Evolutionary conservation across 2,888 invertebrate species (phyloP).

Genomic region (Trachelus troglodyta): DNA sequence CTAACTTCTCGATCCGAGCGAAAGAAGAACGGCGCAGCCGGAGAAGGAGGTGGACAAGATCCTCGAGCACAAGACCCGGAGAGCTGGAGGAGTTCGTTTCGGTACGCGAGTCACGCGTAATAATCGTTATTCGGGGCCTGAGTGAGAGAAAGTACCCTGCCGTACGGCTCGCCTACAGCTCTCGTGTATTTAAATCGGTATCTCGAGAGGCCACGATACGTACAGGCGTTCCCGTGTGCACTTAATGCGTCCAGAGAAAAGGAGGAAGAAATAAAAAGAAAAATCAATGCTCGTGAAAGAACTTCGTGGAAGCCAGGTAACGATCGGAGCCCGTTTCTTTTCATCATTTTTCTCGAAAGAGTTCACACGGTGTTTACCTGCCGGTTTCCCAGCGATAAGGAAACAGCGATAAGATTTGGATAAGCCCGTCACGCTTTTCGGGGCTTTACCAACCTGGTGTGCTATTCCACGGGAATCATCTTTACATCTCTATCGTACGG

Average conservation of each 20-base stretch:
- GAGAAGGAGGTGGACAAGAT: neutral
- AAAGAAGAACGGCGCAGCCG: neutral
- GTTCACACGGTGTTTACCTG: neutral
- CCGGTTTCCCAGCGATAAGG: neutral
- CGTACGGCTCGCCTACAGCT: slow-evolving; percentile 2
- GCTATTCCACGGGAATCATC: neutral
- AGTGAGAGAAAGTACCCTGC: slow-evolving; percentile 51
- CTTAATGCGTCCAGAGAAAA: neutral
- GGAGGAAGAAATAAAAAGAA: neutral
- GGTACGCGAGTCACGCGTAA: slow-evolving; percentile 51
- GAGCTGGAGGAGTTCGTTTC: neutral
- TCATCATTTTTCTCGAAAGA: neutral
- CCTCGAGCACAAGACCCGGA: neutral
- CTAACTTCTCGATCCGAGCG: neutral
- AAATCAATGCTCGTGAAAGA: neutral
- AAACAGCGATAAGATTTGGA: neutral
- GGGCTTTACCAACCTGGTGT: neutral
- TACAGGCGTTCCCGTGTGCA: neutral
- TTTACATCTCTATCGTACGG: neutral
- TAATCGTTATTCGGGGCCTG: slow-evolving; percentile 51
- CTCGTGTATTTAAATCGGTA: slow-evolving; percentile 21
- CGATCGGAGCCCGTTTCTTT: neutral
- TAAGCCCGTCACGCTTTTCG: neutral
- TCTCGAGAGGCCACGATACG: slow-evolving; percentile 13
- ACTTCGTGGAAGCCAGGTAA: neutral